Evolutionary conservation across 2,797 vertebrate genomes (phyloP), one percentile per base, ranked within the genome.

Genomic region (Petrocephalus schoutedeni): DNA sequence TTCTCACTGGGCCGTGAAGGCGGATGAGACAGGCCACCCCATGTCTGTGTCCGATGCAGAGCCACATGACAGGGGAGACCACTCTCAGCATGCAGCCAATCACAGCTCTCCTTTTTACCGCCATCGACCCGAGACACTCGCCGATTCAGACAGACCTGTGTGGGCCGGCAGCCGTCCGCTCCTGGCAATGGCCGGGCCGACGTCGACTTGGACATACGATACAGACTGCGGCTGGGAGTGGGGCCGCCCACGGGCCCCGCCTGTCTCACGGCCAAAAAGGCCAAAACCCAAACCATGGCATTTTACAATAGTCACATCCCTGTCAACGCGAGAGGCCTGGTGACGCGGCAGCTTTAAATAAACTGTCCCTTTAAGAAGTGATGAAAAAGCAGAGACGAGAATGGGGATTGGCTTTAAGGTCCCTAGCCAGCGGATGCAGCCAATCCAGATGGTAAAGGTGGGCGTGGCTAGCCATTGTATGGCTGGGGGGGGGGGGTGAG

Each of bases 371-470:
- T 10, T 74, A n/a, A 57, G 28, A 74, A 19, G 54, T 19, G 16
- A 19, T 19, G 57, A 21, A 59, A 21, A 32, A n/a, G 86, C 88
- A 28, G 87, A 49, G 88, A 86, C 83, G 88, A 90, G 77, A 89
- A 87, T 86, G 58, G 41, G 89, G 53, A 86, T 82, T 6, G 56
- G 21, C 87, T n/a, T 84, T 85, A 90, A 91, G 88, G 88, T 71
- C 32, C 80, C 19, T 7, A 4, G 1, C 71, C 45, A 23, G 74
- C 82, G 51, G 32, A 92, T 91, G 90, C 88, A 77, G 90, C 92
- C 91, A 91, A 91, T 91, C 89, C 88, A 92, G 91, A 90, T 89
- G 0, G 85, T 10, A 83, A 87, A 89, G 0, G 58, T 88, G 91
- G 87, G 67, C 16, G 67, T 36, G 28, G 23, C 28, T 89, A 89